Base-by-base conservation (phyloP, 2,888 invertebrate genomes). In the Drosophila algonquin region DNA sequence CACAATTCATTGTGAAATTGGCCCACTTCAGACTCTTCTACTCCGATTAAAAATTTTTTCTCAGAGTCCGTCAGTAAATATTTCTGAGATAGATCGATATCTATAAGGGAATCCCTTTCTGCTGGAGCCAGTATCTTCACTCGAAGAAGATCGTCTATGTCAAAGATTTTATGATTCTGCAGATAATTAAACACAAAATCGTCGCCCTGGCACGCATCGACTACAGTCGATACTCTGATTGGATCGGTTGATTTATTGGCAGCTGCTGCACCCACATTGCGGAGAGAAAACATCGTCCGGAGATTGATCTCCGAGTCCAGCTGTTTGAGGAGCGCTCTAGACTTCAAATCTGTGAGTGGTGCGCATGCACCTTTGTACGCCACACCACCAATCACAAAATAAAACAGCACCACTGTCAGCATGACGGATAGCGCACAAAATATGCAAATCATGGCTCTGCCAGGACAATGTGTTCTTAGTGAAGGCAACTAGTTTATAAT, bases 361-460 rank as follows among this genome's bases (percentile, higher is more conserved):
- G 96, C 95, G 92, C 97, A 98, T 48, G 96, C 90, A 45, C 95
- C 94, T 67, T 96, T 94, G 82, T 96, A 95, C 18, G 94, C 92
- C 24, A 94, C 90, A 5, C 96, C 93, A 24, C 97, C 97, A 18
- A 94, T 91, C 47, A 95, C 86, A 93, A 97, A 96, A 91, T 95
- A 94, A 6, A 92, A 93, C 12, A 95, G 92, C 57, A 96, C 94
- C 75, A 95, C 93, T 27, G 94, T 90, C 85, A 95, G 94, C 74
- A 97, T 93, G 50, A 94, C 91, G 35, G 95, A 94, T 72, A 96
- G 95, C 77, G 95, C 93, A 54, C 96, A 88, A 93, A 97, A 96
- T 91, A 96, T 96, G 67, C 96, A 91, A 90, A 95, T 95, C 73
- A 95, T 94, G 67, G 95, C 96, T 89, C 96, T 96, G 93, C 14